A percentile compares a stretch with the other conserved stretches of the same genome.
Evolutionary conservation across 2,797 vertebrate species (phyloP).

Genomic region (Melanotaenia parkinsoni): DNA sequence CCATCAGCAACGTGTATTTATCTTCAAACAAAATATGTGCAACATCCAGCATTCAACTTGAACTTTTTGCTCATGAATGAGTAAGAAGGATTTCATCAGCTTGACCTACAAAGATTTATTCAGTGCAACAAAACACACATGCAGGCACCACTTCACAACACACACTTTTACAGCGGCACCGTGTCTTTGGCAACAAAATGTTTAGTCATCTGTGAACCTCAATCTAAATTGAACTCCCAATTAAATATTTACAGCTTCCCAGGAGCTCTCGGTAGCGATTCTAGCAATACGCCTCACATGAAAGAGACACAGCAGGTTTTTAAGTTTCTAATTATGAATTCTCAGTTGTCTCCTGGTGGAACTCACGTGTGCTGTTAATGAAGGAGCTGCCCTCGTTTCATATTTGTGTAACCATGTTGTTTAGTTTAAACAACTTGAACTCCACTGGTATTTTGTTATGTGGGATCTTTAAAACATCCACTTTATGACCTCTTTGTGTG

Average conservation of each 20-base stretch:
- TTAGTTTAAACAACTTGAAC: not conserved
- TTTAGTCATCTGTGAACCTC: conserved; percentile 1
- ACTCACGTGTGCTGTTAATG: not conserved
- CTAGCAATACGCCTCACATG: not conserved
- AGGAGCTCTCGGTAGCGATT: conserved; percentile 15
- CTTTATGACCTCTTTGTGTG: not conserved
- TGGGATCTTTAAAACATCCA: not conserved
- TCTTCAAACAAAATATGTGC: too few species aligned
- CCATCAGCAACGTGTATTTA: too few species aligned
- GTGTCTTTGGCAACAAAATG: not conserved
- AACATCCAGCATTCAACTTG: not conserved
- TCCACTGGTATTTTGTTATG: not conserved
- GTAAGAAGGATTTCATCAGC: not conserved
- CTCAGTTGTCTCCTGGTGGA: not conserved
- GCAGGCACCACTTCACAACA: not conserved
- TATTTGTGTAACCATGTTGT: not conserved
- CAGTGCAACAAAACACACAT: not conserved
- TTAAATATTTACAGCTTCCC: conserved; percentile 43
- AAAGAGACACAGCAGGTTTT: conserved; percentile 1
- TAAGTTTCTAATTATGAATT: not conserved
- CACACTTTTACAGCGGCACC: not conserved
- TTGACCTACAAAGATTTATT: not conserved
- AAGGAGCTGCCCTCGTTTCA: not conserved
- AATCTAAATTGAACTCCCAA: conserved; percentile 17
- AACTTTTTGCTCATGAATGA: not conserved